These are phyloP conservation scores for Tympanuchus pallidicinctus DNA, from an alignment of 2,113 vertebrate genomes.

Conservation along the genomic window DNA sequence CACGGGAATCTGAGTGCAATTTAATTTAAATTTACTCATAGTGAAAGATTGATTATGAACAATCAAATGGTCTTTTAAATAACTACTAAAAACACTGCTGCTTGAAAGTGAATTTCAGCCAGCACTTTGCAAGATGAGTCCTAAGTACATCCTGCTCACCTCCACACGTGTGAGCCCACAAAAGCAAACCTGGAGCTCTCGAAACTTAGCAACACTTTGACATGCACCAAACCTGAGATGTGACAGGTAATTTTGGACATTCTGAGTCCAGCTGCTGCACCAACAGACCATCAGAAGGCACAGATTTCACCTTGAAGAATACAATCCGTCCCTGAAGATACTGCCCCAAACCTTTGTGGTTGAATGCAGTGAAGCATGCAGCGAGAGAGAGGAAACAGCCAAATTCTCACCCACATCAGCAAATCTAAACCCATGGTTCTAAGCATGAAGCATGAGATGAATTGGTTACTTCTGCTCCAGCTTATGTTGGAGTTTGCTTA, in stretches of 20 bases:
- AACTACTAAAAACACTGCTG: background rate
- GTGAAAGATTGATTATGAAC: background rate
- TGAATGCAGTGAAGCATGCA: background rate
- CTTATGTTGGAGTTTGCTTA: background rate
- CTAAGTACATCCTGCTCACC: background rate
- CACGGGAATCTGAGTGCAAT: background rate
- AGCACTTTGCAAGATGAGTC: background rate
- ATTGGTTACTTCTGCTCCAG: background rate
- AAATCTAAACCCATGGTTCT: background rate
- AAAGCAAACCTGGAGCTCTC: background rate
- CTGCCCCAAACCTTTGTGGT: background rate
- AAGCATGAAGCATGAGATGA: rapidly evolving
- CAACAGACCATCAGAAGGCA: background rate
- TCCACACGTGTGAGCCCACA: background rate
- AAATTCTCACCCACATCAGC: background rate
- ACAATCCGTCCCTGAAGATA: background rate
- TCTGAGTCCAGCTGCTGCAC: background rate
- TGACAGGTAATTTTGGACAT: background rate
- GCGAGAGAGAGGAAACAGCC: background rate
- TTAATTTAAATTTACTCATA: conserved; percentile 7
- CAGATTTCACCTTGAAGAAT: background rate
- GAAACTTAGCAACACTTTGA: background rate
- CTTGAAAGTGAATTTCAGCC: background rate
- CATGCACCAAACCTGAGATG: background rate
- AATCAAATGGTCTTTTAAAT: background rate